A percentile compares a stretch with the other conserved stretches of the same genome.
Evolutionary conservation across 2,113 vertebrate genomes (phyloP).

Genomic region (Anoura caudifer): DNA sequence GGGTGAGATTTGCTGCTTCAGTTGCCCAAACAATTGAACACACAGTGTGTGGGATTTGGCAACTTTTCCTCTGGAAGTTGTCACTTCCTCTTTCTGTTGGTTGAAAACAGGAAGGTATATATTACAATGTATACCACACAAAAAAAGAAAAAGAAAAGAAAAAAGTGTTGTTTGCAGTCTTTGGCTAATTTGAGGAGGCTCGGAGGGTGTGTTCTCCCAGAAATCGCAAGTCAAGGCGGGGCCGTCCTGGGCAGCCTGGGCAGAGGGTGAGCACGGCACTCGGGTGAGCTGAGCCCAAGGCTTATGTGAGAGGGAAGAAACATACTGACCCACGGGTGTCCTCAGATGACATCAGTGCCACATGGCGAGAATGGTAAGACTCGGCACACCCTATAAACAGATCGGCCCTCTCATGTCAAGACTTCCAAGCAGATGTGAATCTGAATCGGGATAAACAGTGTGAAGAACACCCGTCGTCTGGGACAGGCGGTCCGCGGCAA

Average conservation of each 20-base stretch:
- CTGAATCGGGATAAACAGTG: slow-evolving; percentile 8
- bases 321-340: neutral
- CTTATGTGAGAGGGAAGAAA: neutral
- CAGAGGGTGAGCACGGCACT: neutral
- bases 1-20: slow-evolving; percentile 42
- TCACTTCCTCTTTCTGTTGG: neutral
- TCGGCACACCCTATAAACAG: neutral
- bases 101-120: neutral
- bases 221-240: slow-evolving; percentile 23
- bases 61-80: neutral
- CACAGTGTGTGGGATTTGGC: slow-evolving; percentile 10
- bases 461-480: neutral
- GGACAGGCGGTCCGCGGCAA: neutral
- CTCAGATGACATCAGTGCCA: neutral
- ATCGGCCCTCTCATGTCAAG: neutral
- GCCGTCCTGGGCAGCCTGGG: neutral
- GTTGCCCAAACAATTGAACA: slow-evolving; percentile 26
- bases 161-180: neutral
- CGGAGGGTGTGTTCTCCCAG: neutral
- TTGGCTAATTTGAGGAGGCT: neutral
- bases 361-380: neutral
- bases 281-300: neutral
- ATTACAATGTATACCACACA: neutral
- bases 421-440: slow-evolving; percentile 1
- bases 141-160: neutral